Percentiles rank a stretch among this genome's conserved stretches.
Evolutionary conservation across 2,888 invertebrate species (phyloP).

Genomic region (Hyposoter dolosus): DNA sequence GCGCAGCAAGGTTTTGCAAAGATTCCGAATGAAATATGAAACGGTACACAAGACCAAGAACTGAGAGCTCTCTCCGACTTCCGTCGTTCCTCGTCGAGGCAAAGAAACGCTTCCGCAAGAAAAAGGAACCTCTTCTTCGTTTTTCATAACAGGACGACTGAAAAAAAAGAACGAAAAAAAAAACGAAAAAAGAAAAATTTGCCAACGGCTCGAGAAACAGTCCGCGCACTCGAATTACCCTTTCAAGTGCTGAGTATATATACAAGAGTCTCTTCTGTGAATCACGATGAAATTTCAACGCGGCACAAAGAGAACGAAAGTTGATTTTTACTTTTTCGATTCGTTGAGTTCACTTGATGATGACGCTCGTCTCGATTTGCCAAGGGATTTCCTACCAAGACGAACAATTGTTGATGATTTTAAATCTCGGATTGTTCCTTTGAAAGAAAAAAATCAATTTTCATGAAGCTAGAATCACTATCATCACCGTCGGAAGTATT

Average conservation of each 20-base stretch:
- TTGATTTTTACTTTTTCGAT: conserved; percentile 41
- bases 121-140: conserved; percentile 60
- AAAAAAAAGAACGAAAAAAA: conserved; percentile 36
- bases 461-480: not conserved
- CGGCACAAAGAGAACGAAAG: conserved; percentile 51
- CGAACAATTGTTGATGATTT: conserved; percentile 11
- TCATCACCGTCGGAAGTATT: not conserved
- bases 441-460: not conserved
- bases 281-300: conserved; percentile 51
- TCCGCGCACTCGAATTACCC: conserved; percentile 64
- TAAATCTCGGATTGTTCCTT: not conserved
- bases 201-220: conserved; percentile 53
- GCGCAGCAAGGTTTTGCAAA: conserved; percentile 14
- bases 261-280: conserved; percentile 34
- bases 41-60: conserved; percentile 47
- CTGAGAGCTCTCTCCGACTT: conserved; percentile 59
- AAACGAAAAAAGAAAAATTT: conserved; percentile 47
- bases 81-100: conserved; percentile 44
- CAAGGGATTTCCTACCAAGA: not conserved
- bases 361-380: conserved; percentile 23
- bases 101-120: conserved; percentile 65
- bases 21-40: conserved; percentile 60
- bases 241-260: conserved; percentile 64
- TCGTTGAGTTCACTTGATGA: conserved; percentile 21
- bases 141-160: conserved; percentile 34